Evolutionary conservation across 2,888 invertebrate species (phyloP).

Genomic region (Drosophila meridiana): DNA sequence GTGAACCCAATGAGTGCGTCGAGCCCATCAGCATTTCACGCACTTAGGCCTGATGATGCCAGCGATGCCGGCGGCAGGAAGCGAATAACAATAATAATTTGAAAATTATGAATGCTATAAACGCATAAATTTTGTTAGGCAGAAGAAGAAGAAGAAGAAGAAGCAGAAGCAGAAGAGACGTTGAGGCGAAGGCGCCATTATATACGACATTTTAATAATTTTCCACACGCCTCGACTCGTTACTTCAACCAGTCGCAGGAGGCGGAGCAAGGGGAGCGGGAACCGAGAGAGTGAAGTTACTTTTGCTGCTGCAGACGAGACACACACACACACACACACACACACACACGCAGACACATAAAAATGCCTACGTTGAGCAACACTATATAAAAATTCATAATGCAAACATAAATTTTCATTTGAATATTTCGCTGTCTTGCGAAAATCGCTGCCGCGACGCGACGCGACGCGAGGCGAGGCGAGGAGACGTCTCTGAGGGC

Average conservation of each 20-base stretch:
- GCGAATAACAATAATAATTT: slow-evolving; percentile 78
- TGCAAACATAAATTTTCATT: slow-evolving; percentile 84
- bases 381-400: slow-evolving; percentile 83
- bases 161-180: slow-evolving; percentile 18
- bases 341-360: slow-evolving; percentile 63
- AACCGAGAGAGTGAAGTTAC: not conserved
- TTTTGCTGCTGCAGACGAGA: slow-evolving; percentile 21
- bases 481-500: not conserved
- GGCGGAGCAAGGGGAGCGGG: not conserved
- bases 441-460: slow-evolving; percentile 63
- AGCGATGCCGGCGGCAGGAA: slow-evolving; percentile 44
- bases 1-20: slow-evolving; percentile 37
- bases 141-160: slow-evolving; percentile 25
- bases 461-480: not conserved
- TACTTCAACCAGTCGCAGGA: slow-evolving; percentile 21
- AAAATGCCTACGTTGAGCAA: slow-evolving; percentile 76
- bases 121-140: slow-evolving; percentile 70
- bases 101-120: slow-evolving; percentile 79
- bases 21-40: slow-evolving; percentile 51
- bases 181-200: slow-evolving; percentile 63
- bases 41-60: slow-evolving; percentile 71
- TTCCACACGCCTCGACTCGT: slow-evolving; percentile 71
- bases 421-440: slow-evolving; percentile 81
- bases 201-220: slow-evolving; percentile 80
- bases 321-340: slow-evolving; percentile 41